These are phyloP conservation scores for Drosophila trapezifrons DNA, from an alignment of 1,140 invertebrate species.

Conservation along the genomic window DNA sequence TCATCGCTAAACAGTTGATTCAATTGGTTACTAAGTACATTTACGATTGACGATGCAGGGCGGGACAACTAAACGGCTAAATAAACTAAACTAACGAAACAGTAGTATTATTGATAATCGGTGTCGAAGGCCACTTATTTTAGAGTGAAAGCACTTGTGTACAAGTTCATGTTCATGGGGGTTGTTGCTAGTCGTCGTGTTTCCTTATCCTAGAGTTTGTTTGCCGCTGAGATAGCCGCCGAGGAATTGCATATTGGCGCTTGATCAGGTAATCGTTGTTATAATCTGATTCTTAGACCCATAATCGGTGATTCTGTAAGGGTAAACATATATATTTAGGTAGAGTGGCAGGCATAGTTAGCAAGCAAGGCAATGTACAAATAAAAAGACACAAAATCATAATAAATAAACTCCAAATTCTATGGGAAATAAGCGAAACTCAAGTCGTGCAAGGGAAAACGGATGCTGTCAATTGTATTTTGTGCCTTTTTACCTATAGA, in stretches of 20 bases:
- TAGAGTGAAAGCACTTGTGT: slow-evolving; percentile 60
- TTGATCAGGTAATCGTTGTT: slow-evolving; percentile 83
- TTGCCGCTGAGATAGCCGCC: slow-evolving; percentile 29
- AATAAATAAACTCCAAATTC: slow-evolving; percentile 46
- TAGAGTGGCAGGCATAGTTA: neutral
- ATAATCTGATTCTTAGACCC: slow-evolving; percentile 86
- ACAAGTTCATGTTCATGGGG: slow-evolving; percentile 23
- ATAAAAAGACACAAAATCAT: slow-evolving; percentile 75
- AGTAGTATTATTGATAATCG: slow-evolving; percentile 58
- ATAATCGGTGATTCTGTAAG: slow-evolving; percentile 85
- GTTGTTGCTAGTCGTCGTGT: slow-evolving; percentile 28
- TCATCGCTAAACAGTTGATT: slow-evolving; percentile 47
- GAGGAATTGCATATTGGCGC: slow-evolving; percentile 49
- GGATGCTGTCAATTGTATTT: slow-evolving; percentile 43
- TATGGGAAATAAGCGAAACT: neutral
- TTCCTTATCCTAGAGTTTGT: slow-evolving; percentile 25
- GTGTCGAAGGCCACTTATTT: slow-evolving; percentile 77
- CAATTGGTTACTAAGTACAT: slow-evolving; percentile 55
- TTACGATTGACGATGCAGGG: slow-evolving; percentile 27
- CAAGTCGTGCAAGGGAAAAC: slow-evolving; percentile 36
- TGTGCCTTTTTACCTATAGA: slow-evolving; percentile 86
- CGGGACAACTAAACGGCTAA: slow-evolving; percentile 37
- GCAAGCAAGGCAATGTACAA: slow-evolving; percentile 47
- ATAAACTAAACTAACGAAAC: slow-evolving; percentile 29
- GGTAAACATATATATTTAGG: neutral